Evolutionary conservation across 2,113 vertebrate species (phyloP), one percentile per base, ranked within the genome.

Genomic region (Pavo muticus): DNA sequence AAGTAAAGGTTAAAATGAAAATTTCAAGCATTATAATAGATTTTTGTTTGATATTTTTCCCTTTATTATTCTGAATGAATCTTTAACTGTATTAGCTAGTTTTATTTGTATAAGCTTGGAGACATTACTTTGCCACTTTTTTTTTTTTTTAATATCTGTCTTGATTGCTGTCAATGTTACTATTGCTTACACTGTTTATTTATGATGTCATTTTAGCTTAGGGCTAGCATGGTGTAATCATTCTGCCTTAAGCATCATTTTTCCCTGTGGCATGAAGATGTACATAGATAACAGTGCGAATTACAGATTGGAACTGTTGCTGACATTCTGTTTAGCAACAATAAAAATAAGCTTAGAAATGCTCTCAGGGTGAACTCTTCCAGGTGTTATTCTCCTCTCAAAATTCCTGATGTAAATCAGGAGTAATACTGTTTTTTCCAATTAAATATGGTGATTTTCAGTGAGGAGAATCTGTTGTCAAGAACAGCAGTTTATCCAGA

Each of bases 241-340:
- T 91, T 95, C 79, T 95, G 96, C 94, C 91, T 93, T 93, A 79
- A 96, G 94, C 90, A 90, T 79, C 11, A 7, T 56, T 93, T 95
- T 95, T 73, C 76, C 94, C 92, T 27, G 0, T 50, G 88, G 83
- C 80, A 73, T 71, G 79, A 84, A 86, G 64, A 70, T 19, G 60
- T 91, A 63, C 69, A 21, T 8, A 75, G 65, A 3, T 8, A 94
- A 81, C 59, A 75, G n/a, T 81, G 69, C 21, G 84, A 81, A 67
- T 59, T 86, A 42, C 78, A 88, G 75, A 74, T 19, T 92, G 80
- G 60, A 88, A 85, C 72, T 39, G 45, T 73, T 93, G 75, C 57
- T 86, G 87, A 80, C 82, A 71, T 87, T 92, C 71, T 80, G 61
- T 96, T 89, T 52, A 85, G 57, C 79, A 80, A n/a, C 64, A 90